Evolutionary conservation across 2,797 vertebrate genomes (phyloP), one percentile per base, ranked within the genome.

Genomic region (Ataeniobius toweri): DNA sequence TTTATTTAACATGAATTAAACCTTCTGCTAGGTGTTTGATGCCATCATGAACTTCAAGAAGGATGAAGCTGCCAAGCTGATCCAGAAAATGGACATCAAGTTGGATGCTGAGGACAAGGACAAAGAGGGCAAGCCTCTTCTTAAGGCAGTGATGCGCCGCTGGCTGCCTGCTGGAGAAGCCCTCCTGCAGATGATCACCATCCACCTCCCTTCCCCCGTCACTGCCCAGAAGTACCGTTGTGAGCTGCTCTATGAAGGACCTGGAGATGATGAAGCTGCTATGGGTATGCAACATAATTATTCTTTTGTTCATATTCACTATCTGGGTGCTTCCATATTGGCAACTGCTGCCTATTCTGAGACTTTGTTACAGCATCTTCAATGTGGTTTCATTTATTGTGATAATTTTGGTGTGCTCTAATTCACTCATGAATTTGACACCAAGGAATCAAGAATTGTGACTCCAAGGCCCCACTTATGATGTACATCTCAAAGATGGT

Each of bases 401-500:
- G 59, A 51, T 26, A 0, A 6, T 24, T 75, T 5, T 0, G 1
- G 3, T 63, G 6, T 48, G 9, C 65, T 68, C 6, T 72, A 4
- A 7, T 48, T 31, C 22, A 69, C 59, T 44, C 10, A 1, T 74
- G 0, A 4, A 10, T 55, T 80, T n/a, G 65, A 24, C 39, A 9
- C 0, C 0, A 75, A 99, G 98, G 96, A 77, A 97, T 99, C 78
- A 99, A 99, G 94, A 98, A 96, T 95, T 99, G 98, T 80, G 97
- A 99, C 85, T 89, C 98, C 73, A 98, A 98, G 89, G 97, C 90
- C 5, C 98, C 97, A 0, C 89, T 99, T 51, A 98, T 99, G 97
- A 97, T 99, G 96, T 99, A 99, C 94, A 98, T 99, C 90, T 99
- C 98, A 18, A 99, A 99, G 93, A 99, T 99, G 98, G 97, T 99